A percentile compares a stretch with the other conserved stretches of the same genome.
Conservation (phyloP, 2,797 vertebrate species). For the Anolis apletophallus region DNA sequence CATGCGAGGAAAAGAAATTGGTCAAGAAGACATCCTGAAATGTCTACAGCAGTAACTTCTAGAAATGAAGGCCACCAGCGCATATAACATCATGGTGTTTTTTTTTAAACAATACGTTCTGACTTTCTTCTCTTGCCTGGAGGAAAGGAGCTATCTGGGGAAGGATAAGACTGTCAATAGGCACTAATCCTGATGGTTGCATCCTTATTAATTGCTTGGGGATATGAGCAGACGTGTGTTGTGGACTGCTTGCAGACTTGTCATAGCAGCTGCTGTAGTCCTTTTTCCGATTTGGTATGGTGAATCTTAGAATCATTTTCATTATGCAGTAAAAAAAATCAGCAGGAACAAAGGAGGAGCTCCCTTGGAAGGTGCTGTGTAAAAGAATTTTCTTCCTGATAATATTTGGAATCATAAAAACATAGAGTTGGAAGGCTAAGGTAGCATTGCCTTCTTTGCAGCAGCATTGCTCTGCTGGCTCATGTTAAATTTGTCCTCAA, state of each 20-base stretch:
- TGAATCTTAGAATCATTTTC: not conserved
- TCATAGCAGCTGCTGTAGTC: not conserved
- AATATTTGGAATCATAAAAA: not conserved
- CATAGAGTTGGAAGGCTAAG: no score
- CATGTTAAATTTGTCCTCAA: no score
- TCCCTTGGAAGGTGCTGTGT: not conserved
- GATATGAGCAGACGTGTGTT: not conserved
- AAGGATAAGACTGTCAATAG: not conserved
- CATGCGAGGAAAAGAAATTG: no score
- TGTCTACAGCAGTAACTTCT: no score
- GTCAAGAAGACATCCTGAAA: no score
- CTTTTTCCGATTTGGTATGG: not conserved
- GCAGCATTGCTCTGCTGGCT: no score
- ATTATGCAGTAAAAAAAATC: not conserved
- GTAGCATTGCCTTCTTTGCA: no score
- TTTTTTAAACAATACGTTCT: no score
- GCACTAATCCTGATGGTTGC: not conserved
- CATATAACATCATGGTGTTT: no score
- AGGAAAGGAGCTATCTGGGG: no score
- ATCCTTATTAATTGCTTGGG: not conserved
- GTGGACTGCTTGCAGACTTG: not conserved
- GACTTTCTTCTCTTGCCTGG: no score
- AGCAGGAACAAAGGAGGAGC: not conserved
- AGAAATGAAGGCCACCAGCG: no score
- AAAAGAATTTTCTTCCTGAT: not conserved